Conservation (phyloP, 2,888 invertebrate species). For the Dione juno region DNA sequence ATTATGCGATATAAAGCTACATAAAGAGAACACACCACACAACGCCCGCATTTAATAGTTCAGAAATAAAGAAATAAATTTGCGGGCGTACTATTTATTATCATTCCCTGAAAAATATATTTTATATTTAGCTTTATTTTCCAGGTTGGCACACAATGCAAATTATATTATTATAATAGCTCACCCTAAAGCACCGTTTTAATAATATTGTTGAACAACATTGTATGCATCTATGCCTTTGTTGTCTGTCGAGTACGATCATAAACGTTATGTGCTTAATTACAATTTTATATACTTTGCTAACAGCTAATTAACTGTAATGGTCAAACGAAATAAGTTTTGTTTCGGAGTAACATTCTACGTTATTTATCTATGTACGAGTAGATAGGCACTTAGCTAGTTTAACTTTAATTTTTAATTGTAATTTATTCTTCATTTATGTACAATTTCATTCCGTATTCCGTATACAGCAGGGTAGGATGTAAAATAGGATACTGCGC, state of each 20-base stretch:
- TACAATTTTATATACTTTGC: slow-evolving; percentile 8
- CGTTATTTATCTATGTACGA: not conserved
- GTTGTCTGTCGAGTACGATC: slow-evolving; percentile 8
- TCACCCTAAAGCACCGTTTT: not conserved
- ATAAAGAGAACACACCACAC: not conserved
- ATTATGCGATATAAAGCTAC: no score
- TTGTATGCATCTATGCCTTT: slow-evolving; percentile 11
- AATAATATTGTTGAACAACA: not conserved
- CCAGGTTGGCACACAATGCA: not conserved
- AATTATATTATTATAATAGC: not conserved
- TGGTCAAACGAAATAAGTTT: not conserved
- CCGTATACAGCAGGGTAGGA: no score
- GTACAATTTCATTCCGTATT: no score
- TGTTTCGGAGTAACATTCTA: not conserved
- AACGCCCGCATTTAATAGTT: not conserved
- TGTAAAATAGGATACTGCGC: no score
- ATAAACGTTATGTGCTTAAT: slow-evolving; percentile 11
- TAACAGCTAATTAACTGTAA: slow-evolving; percentile 15
- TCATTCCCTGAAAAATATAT: not conserved
- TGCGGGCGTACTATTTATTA: not conserved
- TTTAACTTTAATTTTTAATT: no score
- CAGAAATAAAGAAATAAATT: not conserved
- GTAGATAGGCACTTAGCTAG: no score
- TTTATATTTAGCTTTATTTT: not conserved
- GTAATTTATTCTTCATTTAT: no score